Percentiles rank a stretch among this genome's conserved stretches.
Evolutionary conservation across 1,140 invertebrate species (phyloP).

Genomic region (Orchestia grillus): DNA sequence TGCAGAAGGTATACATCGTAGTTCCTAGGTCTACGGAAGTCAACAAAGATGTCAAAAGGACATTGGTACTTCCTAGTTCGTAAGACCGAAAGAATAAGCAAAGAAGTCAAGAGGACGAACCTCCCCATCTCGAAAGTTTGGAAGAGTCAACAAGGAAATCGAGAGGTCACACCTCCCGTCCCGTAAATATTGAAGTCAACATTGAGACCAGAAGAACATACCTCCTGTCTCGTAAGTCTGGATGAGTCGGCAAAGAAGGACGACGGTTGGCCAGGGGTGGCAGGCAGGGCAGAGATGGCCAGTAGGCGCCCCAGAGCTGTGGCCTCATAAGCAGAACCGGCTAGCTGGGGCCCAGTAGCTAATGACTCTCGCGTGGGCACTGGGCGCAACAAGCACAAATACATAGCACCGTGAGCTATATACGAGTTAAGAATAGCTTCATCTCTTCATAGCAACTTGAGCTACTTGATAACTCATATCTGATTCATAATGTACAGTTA

Average conservation of each 20-base stretch:
- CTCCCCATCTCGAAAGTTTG: slow-evolving; percentile 3
- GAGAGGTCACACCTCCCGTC: not conserved
- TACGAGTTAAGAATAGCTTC: too few relatives aligned
- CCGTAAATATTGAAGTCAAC: not conserved
- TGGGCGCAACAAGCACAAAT: not conserved
- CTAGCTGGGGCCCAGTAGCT: not conserved
- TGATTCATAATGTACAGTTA: too few relatives aligned
- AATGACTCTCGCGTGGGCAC: not conserved
- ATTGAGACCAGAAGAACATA: too few relatives aligned
- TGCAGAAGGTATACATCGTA: not conserved
- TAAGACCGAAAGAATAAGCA: not conserved
- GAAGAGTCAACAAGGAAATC: slow-evolving; percentile 19
- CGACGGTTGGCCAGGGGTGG: not conserved
- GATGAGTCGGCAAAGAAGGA: slow-evolving; percentile 26
- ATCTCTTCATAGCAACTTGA: too few relatives aligned
- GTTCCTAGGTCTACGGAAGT: not conserved
- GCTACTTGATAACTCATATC: too few relatives aligned
- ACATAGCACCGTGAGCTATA: not conserved
- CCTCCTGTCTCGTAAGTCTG: slow-evolving; percentile 41
- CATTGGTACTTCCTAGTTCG: not conserved
- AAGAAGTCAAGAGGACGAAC: not conserved
- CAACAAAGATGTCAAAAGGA: not conserved
- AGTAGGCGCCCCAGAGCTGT: slow-evolving; percentile 13
- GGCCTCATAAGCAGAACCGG: slow-evolving; percentile 30
- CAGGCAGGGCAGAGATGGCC: slow-evolving; percentile 27